Evolutionary conservation across 2,797 vertebrate species (phyloP).

Genomic region (Garrulus glandarius): DNA sequence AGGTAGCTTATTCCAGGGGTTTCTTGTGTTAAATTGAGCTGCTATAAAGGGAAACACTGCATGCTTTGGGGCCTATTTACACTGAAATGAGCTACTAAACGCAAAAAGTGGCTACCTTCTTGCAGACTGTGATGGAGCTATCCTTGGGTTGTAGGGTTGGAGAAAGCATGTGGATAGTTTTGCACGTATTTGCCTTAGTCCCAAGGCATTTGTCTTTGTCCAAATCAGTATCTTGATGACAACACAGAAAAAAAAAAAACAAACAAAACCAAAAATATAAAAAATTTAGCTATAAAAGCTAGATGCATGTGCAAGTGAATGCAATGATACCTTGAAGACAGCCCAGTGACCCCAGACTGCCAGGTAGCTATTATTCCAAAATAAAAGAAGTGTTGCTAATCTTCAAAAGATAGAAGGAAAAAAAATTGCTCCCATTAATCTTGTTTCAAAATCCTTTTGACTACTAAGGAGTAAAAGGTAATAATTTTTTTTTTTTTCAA

Average conservation of each 20-base stretch:
- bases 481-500: not conserved
- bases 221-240: not conserved
- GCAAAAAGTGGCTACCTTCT: not conserved
- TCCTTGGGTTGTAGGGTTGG: not conserved
- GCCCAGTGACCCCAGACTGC: not conserved
- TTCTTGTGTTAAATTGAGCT: not conserved
- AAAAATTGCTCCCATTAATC: not conserved
- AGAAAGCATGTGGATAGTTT: not conserved
- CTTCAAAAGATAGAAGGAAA: not conserved
- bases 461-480: not conserved
- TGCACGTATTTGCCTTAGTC: not conserved
- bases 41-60: not conserved
- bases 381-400: not conserved
- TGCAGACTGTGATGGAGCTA: not conserved
- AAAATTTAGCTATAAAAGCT: not conserved
- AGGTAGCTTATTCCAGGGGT: not conserved
- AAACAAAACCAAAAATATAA: not conserved
- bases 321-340: not conserved
- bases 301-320: not conserved
- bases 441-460: not conserved
- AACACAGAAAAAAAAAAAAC: accelerated
- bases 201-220: not conserved
- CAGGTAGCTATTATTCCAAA: not conserved
- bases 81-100: not conserved
- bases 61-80: not conserved